Percentiles rank a stretch among this genome's conserved stretches.
Evolutionary conservation across 1,140 invertebrate genomes (phyloP).

Genomic region (Trachymyrmex septentrionalis): DNA sequence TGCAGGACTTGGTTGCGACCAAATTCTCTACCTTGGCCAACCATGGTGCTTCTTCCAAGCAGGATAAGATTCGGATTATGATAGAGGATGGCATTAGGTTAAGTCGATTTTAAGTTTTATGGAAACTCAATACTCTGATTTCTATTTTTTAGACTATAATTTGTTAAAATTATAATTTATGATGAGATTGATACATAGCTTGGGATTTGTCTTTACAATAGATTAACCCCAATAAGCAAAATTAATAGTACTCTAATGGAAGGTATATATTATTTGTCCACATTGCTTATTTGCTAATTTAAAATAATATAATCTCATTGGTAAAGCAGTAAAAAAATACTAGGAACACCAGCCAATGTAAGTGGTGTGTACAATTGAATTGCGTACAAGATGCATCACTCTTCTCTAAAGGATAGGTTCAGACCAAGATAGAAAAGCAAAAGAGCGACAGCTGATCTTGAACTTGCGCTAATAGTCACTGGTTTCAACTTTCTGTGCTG

Average conservation of each 20-base stretch:
- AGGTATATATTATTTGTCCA: no score
- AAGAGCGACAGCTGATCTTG: no score
- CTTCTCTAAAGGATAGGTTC: no score
- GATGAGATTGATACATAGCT: background rate
- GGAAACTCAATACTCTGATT: background rate
- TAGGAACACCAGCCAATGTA: no score
- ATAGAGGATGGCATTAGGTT: slow-evolving; percentile 86
- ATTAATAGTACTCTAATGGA: background rate
- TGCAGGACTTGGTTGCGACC: slow-evolving; percentile 81
- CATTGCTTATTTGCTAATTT: no score
- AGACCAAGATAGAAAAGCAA: no score
- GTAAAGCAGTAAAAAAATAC: no score
- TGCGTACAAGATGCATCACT: no score
- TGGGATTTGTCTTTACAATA: background rate
- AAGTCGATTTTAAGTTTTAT: slow-evolving; percentile 39
- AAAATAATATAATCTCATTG: no score
- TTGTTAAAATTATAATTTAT: background rate
- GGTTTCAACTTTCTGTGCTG: no score
- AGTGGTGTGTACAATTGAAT: no score
- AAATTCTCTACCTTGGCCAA: slow-evolving; percentile 80
- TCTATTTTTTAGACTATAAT: background rate
- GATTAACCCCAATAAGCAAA: background rate
- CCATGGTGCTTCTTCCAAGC: slow-evolving; percentile 78
- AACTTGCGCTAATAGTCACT: no score
- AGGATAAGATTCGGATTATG: slow-evolving; percentile 85